These are phyloP conservation scores for Coecobrya sp. DNA, from an alignment of 2,888 invertebrate species.

Conservation along the genomic window DNA sequence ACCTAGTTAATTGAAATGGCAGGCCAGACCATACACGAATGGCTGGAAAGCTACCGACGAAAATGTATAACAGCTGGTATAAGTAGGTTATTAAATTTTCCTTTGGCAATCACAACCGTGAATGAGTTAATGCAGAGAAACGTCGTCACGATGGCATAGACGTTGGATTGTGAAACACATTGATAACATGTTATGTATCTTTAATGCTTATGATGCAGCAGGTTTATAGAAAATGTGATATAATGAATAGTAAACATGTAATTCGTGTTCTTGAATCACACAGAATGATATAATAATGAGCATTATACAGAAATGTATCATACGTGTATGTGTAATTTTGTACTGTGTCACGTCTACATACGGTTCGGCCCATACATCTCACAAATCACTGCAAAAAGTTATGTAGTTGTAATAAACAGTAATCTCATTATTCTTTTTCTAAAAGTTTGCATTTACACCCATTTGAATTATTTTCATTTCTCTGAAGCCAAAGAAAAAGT, in stretches of 20 bases:
- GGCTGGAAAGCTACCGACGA: not conserved
- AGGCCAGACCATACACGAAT: not conserved
- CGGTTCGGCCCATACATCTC: conserved; percentile 21
- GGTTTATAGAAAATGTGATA: not conserved
- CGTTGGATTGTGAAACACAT: not conserved
- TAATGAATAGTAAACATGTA: conserved; percentile 21
- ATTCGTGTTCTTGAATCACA: conserved; percentile 9
- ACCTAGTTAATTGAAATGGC: conserved; percentile 75
- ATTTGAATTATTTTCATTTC: conserved; percentile 28
- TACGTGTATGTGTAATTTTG: not conserved
- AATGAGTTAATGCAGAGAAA: conserved; percentile 60
- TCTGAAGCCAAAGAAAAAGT: conserved; percentile 13
- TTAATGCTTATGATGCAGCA: not conserved
- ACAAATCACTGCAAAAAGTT: conserved; percentile 41
- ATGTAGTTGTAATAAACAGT: not conserved
- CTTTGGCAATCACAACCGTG: conserved; percentile 69
- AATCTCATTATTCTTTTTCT: conserved; percentile 37
- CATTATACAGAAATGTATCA: not conserved
- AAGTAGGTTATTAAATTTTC: conserved; percentile 72
- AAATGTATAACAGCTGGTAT: not conserved
- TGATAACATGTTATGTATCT: not conserved
- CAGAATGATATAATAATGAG: conserved; percentile 36
- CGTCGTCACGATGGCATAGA: conserved; percentile 11
- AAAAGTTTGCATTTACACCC: conserved; percentile 53
- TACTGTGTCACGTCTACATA: not conserved